phyloP scores from a whole-genome alignment of 1,140 invertebrate species.

The Papilio dardanus region DNA sequence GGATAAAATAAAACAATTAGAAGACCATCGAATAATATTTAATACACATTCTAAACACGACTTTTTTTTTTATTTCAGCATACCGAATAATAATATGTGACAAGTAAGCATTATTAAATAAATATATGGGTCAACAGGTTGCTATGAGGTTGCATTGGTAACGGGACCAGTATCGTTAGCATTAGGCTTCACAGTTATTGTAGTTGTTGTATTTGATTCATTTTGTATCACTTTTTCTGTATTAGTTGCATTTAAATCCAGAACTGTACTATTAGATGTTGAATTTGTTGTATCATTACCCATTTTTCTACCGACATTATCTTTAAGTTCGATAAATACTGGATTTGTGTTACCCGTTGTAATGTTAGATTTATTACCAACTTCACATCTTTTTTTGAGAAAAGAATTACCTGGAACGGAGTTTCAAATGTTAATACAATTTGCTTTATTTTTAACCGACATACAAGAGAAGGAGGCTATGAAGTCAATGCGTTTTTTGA shows the following conservation, averaged over 20 bases:
- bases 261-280: not conserved
- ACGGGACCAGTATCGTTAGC: not conserved
- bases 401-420: constrained; percentile 17
- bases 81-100: not conserved
- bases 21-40: not conserved
- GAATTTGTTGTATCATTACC: not conserved
- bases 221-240: not conserved
- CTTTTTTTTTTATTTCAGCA: not conserved
- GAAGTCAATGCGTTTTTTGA: too few relatives aligned
- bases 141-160: not conserved
- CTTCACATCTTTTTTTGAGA: constrained; percentile 26
- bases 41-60: not conserved
- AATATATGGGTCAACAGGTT: not conserved
- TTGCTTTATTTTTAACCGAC: not conserved
- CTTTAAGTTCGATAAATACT: constrained; percentile 25
- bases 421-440: not conserved
- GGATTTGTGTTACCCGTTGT: not conserved
- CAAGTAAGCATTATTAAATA: not conserved
- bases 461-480: too few relatives aligned
- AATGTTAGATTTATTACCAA: not conserved
- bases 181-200: not conserved
- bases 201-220: not conserved
- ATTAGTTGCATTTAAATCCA: not conserved
- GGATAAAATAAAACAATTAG: not conserved
- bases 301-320: constrained; percentile 23